These are phyloP conservation scores for Chelon labrosus DNA, from an alignment of 2,797 vertebrate species.

Conservation along the genomic window DNA sequence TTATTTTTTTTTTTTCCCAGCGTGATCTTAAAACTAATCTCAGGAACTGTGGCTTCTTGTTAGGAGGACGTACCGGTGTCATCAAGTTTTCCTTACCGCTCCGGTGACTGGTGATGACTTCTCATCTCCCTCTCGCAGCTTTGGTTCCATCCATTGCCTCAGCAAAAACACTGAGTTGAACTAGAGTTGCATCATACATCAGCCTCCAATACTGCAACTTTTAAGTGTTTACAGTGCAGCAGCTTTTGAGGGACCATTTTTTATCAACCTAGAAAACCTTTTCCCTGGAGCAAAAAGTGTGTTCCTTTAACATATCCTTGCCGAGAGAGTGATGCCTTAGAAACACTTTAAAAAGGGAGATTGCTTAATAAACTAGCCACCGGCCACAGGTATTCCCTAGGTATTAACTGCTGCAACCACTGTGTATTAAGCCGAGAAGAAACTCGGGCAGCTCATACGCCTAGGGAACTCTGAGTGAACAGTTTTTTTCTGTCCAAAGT, in stretches of 20 bases:
- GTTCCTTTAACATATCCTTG: no score
- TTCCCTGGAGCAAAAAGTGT: neutral
- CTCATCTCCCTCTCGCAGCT: slow-evolving; percentile 41
- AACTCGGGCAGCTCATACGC: neutral
- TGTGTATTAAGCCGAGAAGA: neutral
- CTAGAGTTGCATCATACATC: slow-evolving; percentile 27
- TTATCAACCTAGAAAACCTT: slow-evolving; percentile 1
- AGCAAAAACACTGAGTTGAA: slow-evolving; percentile 39
- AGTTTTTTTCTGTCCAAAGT: neutral
- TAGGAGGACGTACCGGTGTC: slow-evolving; percentile 4
- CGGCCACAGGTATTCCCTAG: neutral
- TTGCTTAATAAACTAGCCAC: neutral
- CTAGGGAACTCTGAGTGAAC: neutral
- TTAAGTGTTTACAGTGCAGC: slow-evolving; percentile 14
- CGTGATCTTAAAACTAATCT: slow-evolving; percentile 29
- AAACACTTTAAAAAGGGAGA: neutral
- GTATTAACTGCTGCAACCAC: neutral
- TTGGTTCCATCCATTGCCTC: slow-evolving; percentile 28
- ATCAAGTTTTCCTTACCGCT: slow-evolving; percentile 23
- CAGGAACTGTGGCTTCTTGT: slow-evolving; percentile 31
- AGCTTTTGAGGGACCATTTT: neutral
- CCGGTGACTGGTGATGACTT: slow-evolving; percentile 33
- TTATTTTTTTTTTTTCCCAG: no score
- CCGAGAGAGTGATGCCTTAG: no score
- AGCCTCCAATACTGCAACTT: neutral